A percentile compares a stretch with the other conserved stretches of the same genome.
These are phyloP conservation scores for Barypeithes pellucidus DNA, from an alignment of 2,888 invertebrate species.

Conservation along the genomic window DNA sequence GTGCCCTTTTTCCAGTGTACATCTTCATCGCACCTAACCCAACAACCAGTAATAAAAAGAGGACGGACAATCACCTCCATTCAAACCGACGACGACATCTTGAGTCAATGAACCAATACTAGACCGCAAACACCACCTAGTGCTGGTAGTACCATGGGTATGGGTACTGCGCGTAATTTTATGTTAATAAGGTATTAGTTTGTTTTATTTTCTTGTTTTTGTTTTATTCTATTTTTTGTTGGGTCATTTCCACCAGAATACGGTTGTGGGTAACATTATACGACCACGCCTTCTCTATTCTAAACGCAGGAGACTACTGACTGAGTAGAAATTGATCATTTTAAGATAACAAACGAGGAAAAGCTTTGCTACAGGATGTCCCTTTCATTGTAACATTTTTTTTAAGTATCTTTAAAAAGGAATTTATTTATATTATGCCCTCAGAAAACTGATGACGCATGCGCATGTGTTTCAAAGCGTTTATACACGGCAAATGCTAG, in stretches of 20 bases:
- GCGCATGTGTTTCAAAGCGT: no score
- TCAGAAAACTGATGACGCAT: no score
- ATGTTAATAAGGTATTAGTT: conserved; percentile 43
- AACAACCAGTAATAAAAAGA: conserved; percentile 50
- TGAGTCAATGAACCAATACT: conserved; percentile 60
- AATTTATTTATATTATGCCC: no score
- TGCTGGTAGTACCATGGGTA: conserved; percentile 44
- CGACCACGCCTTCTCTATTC: background rate
- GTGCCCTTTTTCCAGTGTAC: background rate
- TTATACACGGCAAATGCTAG: no score
- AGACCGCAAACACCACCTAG: conserved; percentile 51
- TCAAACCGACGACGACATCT: conserved; percentile 56
- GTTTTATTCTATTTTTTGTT: background rate
- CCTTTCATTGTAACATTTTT: no score
- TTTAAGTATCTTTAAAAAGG: no score
- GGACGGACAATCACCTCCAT: conserved; percentile 62
- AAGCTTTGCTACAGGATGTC: no score
- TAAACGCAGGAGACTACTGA: background rate
- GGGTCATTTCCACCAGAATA: background rate
- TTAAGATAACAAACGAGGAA: no score
- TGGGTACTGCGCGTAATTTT: conserved; percentile 46
- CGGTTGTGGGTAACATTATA: background rate
- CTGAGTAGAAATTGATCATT: no score
- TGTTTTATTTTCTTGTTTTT: conserved; percentile 20
- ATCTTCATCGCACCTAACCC: conserved; percentile 8